Evolutionary conservation across 2,888 invertebrate species (phyloP).

Genomic region (Epistrophella euchroma): DNA sequence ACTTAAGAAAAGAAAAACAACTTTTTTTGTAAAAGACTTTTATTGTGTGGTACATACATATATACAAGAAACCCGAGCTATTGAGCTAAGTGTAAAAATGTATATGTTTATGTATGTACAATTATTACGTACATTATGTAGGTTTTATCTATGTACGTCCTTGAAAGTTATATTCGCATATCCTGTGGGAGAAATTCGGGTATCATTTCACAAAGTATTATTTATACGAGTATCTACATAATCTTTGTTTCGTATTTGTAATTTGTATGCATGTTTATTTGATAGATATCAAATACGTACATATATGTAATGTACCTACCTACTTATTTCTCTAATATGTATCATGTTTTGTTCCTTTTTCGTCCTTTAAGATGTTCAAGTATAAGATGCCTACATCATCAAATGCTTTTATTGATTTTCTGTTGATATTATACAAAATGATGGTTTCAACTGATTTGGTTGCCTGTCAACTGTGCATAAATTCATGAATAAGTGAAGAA

Average conservation of each 20-base stretch:
- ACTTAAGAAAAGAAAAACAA: neutral
- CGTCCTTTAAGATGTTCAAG: neutral
- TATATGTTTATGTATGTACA: neutral
- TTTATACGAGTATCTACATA: neutral
- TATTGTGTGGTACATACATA: neutral
- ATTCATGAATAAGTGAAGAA: neutral
- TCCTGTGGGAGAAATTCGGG: neutral
- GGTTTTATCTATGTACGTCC: neutral
- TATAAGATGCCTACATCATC: neutral
- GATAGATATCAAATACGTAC: neutral
- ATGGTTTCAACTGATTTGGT: constrained; percentile 9
- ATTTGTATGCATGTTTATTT: neutral
- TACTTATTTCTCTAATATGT: neutral
- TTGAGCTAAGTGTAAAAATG: neutral
- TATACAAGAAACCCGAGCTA: neutral
- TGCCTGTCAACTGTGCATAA: constrained; percentile 2
- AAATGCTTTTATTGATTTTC: constrained; percentile 3
- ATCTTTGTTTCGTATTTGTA: constrained; percentile 2
- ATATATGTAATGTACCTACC: neutral
- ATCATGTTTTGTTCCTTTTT: neutral
- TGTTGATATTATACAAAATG: neutral
- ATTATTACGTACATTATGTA: neutral
- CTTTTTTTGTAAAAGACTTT: neutral
- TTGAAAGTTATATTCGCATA: constrained; percentile 1
- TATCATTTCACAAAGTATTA: constrained; percentile 6